Conservation (phyloP, 2,888 invertebrate genomes). For the Sesia bembeciformis region DNA sequence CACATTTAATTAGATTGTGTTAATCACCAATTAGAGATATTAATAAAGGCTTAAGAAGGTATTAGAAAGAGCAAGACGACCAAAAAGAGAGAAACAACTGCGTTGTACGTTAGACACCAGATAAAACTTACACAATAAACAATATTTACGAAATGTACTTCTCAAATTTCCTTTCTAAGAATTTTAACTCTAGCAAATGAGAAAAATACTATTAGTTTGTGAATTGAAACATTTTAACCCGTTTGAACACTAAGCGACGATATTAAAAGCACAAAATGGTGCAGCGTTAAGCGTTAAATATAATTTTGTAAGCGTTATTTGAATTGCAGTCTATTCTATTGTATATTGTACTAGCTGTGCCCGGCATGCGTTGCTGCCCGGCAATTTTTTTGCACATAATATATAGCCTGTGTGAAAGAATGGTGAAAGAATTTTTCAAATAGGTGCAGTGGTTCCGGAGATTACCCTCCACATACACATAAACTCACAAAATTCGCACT, state of each 20-base stretch:
- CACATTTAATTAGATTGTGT: neutral
- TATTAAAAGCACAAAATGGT: neutral
- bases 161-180: neutral
- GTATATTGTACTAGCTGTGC: too few relatives aligned
- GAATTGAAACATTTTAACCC: neutral
- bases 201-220: too few relatives aligned
- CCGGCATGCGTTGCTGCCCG: too few relatives aligned
- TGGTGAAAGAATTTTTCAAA: too few relatives aligned
- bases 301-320: neutral
- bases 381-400: too few relatives aligned
- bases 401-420: too few relatives aligned
- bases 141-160: neutral
- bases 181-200: too few relatives aligned
- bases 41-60: neutral
- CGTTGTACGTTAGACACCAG: constrained; percentile 41
- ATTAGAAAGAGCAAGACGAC: constrained; percentile 31
- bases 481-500: too few relatives aligned
- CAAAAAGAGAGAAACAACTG: constrained; percentile 30
- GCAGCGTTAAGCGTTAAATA: neutral
- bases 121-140: constrained; percentile 17
- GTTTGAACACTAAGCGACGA: neutral
- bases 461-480: too few relatives aligned
- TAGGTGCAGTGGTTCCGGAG: too few relatives aligned
- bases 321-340: neutral
- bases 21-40: too few relatives aligned